A percentile compares a stretch with the other conserved stretches of the same genome.
Conservation (phyloP, 2,113 vertebrate species). For the Uria aalge region DNA sequence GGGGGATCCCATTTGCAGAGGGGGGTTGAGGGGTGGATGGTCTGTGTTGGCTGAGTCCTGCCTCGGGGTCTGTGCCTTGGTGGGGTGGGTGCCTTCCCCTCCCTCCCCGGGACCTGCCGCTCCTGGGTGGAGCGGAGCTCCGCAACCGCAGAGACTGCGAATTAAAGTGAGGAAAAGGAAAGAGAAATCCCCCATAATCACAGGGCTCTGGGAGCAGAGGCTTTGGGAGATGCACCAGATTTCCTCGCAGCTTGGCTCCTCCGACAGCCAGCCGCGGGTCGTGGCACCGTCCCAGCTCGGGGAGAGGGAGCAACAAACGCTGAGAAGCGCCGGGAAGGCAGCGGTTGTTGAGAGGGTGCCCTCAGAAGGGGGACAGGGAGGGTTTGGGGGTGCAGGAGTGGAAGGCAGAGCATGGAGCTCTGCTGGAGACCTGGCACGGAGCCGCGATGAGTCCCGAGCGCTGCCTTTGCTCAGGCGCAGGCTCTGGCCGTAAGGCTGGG, state of each 20-base stretch:
- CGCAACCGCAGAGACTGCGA: background rate
- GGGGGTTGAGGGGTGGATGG: background rate
- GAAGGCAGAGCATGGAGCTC: background rate
- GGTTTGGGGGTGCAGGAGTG: background rate
- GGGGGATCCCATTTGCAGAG: background rate
- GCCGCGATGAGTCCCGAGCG: fast-evolving
- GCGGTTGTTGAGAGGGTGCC: background rate
- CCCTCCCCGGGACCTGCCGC: background rate
- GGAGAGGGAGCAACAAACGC: fast-evolving
- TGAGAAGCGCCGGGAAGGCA: background rate
- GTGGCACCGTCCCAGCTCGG: background rate
- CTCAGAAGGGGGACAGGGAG: fast-evolving
- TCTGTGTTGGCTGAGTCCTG: background rate
- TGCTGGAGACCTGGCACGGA: fast-evolving
- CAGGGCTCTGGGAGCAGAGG: background rate
- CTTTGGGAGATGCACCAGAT: background rate
- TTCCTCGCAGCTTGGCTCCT: background rate
- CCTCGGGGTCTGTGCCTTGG: fast-evolving
- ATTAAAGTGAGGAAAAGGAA: background rate
- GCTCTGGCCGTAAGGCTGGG: background rate
- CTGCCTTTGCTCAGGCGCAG: background rate
- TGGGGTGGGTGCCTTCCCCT: background rate
- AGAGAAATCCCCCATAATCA: background rate
- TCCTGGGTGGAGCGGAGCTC: background rate
- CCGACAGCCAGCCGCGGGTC: background rate